Base-by-base conservation (phyloP, 2,113 vertebrate genomes). In the Semnornis frantzii region DNA sequence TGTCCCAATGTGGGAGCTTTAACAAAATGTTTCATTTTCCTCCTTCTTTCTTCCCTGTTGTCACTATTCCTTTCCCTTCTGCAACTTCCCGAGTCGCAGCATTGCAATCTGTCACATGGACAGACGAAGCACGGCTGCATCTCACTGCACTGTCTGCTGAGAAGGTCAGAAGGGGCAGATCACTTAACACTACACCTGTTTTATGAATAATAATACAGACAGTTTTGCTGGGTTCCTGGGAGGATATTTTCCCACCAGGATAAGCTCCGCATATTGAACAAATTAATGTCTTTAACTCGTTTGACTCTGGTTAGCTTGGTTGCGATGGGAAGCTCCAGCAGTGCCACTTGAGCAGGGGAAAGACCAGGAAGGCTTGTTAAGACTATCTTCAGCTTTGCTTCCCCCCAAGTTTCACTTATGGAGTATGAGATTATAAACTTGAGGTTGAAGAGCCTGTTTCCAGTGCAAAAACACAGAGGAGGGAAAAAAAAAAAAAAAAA, bases 161-260 rank as follows among this genome's bases (percentile, higher is more conserved):
- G 94, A 94, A 93, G 93, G 94, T 87, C 93, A 82, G 86, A 6
- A 73, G 93, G 91, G 87, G 82, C 95, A 94, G 95, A 94, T 94
- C 95, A 97, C 91, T 96, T 96, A 96, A 96, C 96, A 96, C 96
- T 96, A 95, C 93, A 95, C 96, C 96, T 96, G 96, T 86, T 96
- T 96, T 96, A 94, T 93, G 93, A 90, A 95, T 96, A 94, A 96
- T 74, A 89, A 80, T 46, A 14, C 87, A 91, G 93, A 37, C 92
- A 64, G 73, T 83, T 39, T 39, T 39, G 37, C 37, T 39, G 37
- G 37, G 37, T 39, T 39, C 37, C 37, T 39, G 37, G 37, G 37
- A 39, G 37, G 37, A 39, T 10, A 39, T 89, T 95, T 93, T 95
- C 95, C 96, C 95, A 87, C 69, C 87, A 94, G 95, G 87, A 94